Evolutionary conservation across 2,888 invertebrate species (phyloP).

Genomic region (Hetaerina titia): DNA sequence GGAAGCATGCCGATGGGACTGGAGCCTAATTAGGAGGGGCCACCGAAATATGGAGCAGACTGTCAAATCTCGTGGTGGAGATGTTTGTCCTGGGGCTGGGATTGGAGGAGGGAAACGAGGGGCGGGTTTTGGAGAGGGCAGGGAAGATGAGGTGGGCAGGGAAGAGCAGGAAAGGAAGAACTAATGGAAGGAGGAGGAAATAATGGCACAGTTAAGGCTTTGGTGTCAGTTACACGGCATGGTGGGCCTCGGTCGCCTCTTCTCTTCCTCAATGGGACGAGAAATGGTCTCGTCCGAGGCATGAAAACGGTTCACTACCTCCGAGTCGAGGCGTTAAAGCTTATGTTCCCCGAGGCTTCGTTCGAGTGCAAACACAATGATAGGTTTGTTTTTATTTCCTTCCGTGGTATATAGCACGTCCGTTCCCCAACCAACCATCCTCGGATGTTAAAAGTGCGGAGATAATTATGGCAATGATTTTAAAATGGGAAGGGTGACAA

Average conservation of each 20-base stretch:
- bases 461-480: too few species aligned
- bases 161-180: neutral
- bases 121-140: neutral
- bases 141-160: neutral
- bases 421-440: neutral
- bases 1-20: neutral
- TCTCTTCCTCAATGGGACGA: neutral
- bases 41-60: neutral
- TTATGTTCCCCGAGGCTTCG: neutral
- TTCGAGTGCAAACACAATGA: neutral
- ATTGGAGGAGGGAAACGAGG: neutral
- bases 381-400: neutral
- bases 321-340: neutral
- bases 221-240: neutral
- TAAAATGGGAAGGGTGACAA: too few species aligned
- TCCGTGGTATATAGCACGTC: neutral
- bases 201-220: neutral
- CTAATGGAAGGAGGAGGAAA: neutral
- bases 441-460: too few species aligned
- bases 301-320: neutral
- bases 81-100: neutral
- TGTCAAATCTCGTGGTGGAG: neutral
- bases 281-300: neutral
- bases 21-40: neutral
- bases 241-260: neutral